Evolutionary conservation across 2,797 vertebrate species (phyloP).

Genomic region (Anguilla anguilla): DNA sequence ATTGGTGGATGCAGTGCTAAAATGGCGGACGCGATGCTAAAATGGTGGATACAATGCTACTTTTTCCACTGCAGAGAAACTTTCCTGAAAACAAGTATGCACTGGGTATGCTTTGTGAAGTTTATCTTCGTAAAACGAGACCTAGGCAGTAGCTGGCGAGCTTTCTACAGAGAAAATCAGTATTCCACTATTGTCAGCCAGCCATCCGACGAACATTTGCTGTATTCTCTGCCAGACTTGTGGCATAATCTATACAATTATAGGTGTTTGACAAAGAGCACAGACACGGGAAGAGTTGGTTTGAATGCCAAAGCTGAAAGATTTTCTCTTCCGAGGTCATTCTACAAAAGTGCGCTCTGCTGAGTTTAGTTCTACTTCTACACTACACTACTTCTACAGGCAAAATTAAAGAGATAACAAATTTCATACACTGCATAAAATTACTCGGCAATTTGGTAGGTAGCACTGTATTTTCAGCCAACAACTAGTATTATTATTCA

Average conservation of each 20-base stretch:
- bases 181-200: neutral
- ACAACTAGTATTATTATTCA: too few relatives aligned
- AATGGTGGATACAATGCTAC: neutral
- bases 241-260: neutral
- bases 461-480: too few relatives aligned
- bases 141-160: neutral
- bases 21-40: neutral
- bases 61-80: neutral
- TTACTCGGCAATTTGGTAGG: neutral
- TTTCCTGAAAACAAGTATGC: neutral
- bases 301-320: neutral
- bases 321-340: neutral
- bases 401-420: neutral
- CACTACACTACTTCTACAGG: neutral
- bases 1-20: neutral
- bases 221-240: neutral
- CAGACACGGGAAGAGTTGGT: neutral
- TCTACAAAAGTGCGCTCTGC: neutral
- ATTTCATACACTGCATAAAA: neutral
- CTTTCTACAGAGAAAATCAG: neutral
- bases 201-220: neutral
- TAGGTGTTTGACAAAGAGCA: constrained; percentile 1
- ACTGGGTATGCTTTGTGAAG: neutral
- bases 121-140: neutral
- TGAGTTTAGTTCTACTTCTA: neutral